Evolutionary conservation across 37 sponge, comb jelly and placozoan genomes (phyloP).

Genomic region (Aplysina aerophoba): DNA sequence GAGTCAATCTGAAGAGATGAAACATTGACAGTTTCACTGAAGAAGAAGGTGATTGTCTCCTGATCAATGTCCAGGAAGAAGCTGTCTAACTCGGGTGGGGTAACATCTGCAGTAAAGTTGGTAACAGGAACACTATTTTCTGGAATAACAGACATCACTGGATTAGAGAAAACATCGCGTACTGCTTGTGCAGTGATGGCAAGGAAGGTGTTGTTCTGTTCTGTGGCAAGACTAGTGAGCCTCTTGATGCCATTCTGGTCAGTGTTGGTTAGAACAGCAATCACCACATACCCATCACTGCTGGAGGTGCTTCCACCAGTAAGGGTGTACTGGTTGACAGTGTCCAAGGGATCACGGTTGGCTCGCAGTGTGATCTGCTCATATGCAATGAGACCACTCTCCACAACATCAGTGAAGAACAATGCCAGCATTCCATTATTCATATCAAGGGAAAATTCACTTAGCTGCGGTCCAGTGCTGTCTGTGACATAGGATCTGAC

Average conservation of each 20-base stretch:
- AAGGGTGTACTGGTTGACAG: conserved; percentile 61
- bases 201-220: conserved; percentile 65
- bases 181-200: conserved; percentile 72
- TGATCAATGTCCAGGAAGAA: conserved; percentile 71
- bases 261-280: conserved; percentile 40
- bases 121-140: conserved; percentile 55
- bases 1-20: conserved; percentile 36
- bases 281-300: conserved; percentile 77
- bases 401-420: conserved; percentile 81
- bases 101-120: conserved; percentile 63
- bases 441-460: conserved; percentile 72
- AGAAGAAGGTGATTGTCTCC: conserved; percentile 70
- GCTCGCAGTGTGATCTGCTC: conserved; percentile 73
- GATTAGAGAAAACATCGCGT: conserved; percentile 68
- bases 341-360: conserved; percentile 40
- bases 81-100: conserved; percentile 52
- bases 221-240: conserved; percentile 66
- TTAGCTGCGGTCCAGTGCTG: conserved; percentile 57
- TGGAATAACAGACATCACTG: conserved; percentile 64
- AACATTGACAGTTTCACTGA: conserved; percentile 81
- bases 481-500: conserved; percentile 58
- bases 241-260: conserved; percentile 85
- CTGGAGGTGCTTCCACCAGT: conserved; percentile 66
- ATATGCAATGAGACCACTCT: conserved; percentile 57
- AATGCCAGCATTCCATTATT: conserved; percentile 62